Base-by-base conservation (phyloP, 2,113 vertebrate species). In the Glaucidium brasilianum region DNA sequence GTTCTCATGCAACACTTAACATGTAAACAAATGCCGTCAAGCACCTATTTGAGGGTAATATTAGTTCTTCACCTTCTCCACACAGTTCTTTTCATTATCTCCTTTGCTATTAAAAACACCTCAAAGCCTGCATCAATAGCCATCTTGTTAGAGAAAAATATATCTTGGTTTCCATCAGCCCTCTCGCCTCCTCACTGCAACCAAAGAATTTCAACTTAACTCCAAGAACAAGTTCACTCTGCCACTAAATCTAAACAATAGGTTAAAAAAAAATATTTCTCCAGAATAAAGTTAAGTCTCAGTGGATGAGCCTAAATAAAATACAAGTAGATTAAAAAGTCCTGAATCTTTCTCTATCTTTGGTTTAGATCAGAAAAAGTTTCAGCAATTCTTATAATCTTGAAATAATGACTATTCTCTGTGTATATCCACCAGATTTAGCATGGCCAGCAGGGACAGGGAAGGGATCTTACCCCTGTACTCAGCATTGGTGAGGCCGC, bases 161-260 rank as follows among this genome's bases (percentile, higher is more conserved):
- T n/a, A 60, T 35, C 15, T 63, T 53, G 27, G 2, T 12, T 71
- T 68, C 19, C 17, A 25, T 41, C 35, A 77, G 16, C 23, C 27
- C 32, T 69, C 39, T 87, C 6, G 1, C 67, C 29, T 72, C 26
- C 20, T 67, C n/a, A 26, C 7, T 66, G 35, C 27, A 92, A n/a
- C 10, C n/a, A 52, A 63, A 82, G 47, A 85, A 75, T n/a, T 50
- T 47, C 27, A 64, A 43, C 22, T 34, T 45, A 56, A 62, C 43
- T 77, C 37, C 34, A 78, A 69, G 22, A 97, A 96, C 97, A 98
- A 97, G 89, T 95, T 97, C 92, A 93, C 95, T 93, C 97, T 98
- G 97, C 96, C 96, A 97, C 63, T 96, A 92, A 96, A 95, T 90
- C 94, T 94, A 93, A 97, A 47, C 26, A 50, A 13, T 5, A 74